These are phyloP conservation scores for Lonchura striata DNA, from an alignment of 2,113 vertebrate species.

Conservation along the genomic window DNA sequence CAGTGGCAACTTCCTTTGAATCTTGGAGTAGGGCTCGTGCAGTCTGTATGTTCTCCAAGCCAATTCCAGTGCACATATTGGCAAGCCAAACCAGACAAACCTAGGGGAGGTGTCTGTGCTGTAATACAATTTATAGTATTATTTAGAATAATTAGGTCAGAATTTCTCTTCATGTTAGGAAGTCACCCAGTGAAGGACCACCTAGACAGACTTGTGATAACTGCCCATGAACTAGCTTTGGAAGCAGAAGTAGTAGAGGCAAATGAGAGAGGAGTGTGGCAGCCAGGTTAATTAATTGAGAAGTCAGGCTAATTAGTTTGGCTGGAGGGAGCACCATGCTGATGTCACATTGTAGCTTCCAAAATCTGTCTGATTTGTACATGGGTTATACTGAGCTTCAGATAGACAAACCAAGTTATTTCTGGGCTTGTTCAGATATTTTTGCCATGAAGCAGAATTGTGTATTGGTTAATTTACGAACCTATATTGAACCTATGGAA, in stretches of 20 bases:
- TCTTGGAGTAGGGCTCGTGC: neutral
- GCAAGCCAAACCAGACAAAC: neutral
- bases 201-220: neutral
- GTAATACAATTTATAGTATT: neutral
- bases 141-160: neutral
- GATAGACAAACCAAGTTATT: neutral
- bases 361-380: neutral
- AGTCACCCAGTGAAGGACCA: neutral
- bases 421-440: neutral
- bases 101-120: neutral
- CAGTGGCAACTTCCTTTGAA: neutral
- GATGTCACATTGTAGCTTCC: neutral
- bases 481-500: neutral
- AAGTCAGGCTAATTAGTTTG: slow-evolving; percentile 7
- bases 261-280: neutral
- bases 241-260: neutral
- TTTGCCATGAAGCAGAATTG: neutral
- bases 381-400: neutral
- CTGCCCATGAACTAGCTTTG: neutral
- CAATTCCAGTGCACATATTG: rapidly evolving
- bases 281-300: slow-evolving; percentile 2
- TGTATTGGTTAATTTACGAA: neutral
- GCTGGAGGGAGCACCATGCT: neutral
- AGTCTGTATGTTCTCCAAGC: neutral
- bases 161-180: neutral